These are phyloP conservation scores for Amiota communis DNA, from an alignment of 2,888 invertebrate genomes.

Conservation along the genomic window DNA sequence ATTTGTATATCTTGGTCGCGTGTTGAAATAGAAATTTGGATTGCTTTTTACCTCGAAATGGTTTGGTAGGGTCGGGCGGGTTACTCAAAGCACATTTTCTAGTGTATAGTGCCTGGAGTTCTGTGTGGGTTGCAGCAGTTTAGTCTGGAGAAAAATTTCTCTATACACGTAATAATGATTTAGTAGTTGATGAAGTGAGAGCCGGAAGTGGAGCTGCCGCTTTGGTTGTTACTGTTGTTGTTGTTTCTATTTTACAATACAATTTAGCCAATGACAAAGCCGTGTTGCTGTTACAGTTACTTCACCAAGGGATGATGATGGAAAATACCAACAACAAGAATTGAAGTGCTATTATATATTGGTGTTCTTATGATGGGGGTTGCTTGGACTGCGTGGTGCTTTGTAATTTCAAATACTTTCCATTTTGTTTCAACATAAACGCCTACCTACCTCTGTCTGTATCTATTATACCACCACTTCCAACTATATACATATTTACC, in stretches of 20 bases:
- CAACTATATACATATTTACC: neutral
- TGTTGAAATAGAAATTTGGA: conserved; percentile 57
- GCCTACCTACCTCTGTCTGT: neutral
- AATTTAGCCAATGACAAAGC: conserved; percentile 63
- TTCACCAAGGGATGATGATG: too few relatives aligned
- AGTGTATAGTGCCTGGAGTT: neutral
- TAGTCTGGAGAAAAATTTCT: neutral
- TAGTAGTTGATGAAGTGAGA: neutral
- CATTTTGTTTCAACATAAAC: conserved; percentile 49
- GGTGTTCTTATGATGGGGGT: conserved; percentile 43
- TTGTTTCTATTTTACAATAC: neutral
- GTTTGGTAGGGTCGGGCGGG: conserved; percentile 24
- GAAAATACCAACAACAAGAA: too few relatives aligned
- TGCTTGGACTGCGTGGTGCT: conserved; percentile 38
- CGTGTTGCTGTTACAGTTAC: too few relatives aligned
- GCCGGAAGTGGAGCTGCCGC: conserved; percentile 20
- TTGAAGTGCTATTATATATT: conserved; percentile 9
- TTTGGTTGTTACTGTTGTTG: neutral
- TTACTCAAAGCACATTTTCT: neutral
- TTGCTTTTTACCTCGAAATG: conserved; percentile 54
- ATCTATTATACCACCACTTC: neutral
- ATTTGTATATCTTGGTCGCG: conserved; percentile 50
- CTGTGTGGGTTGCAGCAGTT: conserved; percentile 28
- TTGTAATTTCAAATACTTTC: conserved; percentile 64
- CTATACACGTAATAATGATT: neutral